Conservation (phyloP, 2,113 vertebrate species). For the Sardina pilchardus region DNA sequence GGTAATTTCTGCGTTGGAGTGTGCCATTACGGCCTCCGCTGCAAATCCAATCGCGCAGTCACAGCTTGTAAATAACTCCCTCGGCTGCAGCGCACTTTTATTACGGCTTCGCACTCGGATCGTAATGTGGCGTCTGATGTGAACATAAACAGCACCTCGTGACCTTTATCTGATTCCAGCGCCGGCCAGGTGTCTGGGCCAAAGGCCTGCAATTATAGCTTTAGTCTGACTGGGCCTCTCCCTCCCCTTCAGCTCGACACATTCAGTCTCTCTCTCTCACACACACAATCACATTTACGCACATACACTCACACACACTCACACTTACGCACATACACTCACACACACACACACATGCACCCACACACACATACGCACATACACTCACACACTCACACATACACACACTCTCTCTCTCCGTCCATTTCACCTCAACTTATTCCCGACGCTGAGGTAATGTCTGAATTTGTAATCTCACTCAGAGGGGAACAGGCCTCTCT, state of each 20-base stretch:
- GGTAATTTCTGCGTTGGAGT: constrained; percentile 5
- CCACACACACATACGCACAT: background rate
- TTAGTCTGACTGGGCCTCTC: background rate
- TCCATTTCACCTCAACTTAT: constrained; percentile 18
- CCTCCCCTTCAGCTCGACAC: background rate
- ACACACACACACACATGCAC: background rate
- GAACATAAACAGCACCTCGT: background rate
- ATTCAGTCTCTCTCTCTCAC: background rate
- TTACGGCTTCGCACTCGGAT: background rate
- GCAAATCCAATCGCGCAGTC: constrained; percentile 9
- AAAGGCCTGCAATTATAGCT: constrained; percentile 7
- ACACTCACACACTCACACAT: background rate
- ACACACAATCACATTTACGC: background rate
- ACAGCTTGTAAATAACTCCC: constrained; percentile 11
- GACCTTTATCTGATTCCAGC: constrained; percentile 8
- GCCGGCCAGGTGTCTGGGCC: constrained; percentile 10
- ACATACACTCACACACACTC: background rate
- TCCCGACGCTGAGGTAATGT: constrained; percentile 50
- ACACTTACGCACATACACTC: background rate
- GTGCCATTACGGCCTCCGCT: background rate
- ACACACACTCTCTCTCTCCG: constrained; percentile 19
- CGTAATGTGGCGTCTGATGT: background rate
- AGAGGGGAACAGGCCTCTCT: constrained; percentile 31
- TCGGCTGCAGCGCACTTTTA: background rate
- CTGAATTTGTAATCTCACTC: constrained; percentile 50